Base-by-base conservation (phyloP, 2,888 invertebrate species). In the Dicyrtoma fusca region DNA sequence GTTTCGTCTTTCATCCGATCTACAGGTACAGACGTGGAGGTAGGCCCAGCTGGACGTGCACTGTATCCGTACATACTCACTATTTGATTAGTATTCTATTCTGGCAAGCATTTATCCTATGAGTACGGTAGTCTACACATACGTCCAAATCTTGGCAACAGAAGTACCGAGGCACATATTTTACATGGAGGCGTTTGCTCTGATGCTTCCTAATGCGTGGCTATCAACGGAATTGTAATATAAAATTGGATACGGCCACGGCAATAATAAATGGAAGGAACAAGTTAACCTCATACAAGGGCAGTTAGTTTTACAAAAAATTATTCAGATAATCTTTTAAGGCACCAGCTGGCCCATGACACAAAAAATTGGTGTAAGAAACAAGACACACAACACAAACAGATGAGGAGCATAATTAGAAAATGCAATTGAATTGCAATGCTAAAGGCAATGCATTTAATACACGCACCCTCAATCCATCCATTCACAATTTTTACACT, bases 391-490 rank as follows among this genome's bases (percentile, higher is more conserved):
- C 11, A n/a, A 53, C 11, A 11, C 13, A 11, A 17, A 53, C 53
- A 53, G 6, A 5, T 17, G n/a, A 14, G 21, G n/a, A 11, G 53
- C 4, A 19, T 21, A 19, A 19, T 11, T 17, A 17, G 21, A 19
- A 53, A 53, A 19, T 53, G 53, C 17, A 53, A 11, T 53, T 53
- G 53, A 53, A 53, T 19, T 53, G 53, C 53, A 53, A 19, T 19
- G 19, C 53, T 25, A 11, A 6, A 23, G 34, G 34, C 34, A 34
- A 34, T 34, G 34, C 34, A 34, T 23, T 14, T 13, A 57, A 23
- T 57, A 10, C 57, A 57, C 57, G 25, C 64, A 64, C 25, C 47
- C 47, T 47, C 45, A 8, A 34, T 34, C 34, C 34, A 34, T 25
- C 25, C n/a, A 25, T 57, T 21, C 42, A 17, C 21, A 47, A 14